Conservation (phyloP, 2,797 vertebrate species). For the Buceros bicornis region DNA sequence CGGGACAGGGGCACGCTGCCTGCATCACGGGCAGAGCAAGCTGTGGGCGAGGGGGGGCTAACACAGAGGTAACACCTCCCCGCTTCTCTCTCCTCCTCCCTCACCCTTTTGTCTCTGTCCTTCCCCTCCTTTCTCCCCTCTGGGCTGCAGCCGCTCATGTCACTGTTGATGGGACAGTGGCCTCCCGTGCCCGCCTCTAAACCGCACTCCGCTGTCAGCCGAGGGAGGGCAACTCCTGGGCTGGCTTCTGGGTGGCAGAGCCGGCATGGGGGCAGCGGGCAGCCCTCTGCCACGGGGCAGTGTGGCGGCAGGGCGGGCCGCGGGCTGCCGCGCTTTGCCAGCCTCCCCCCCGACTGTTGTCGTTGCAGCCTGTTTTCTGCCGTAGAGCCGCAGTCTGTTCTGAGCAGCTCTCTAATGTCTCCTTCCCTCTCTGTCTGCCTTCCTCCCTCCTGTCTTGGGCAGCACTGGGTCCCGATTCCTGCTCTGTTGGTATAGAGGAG, state of each 20-base stretch:
- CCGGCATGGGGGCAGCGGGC: fast-evolving
- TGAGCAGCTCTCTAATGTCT: slow-evolving; percentile 71
- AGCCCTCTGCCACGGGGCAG: fast-evolving
- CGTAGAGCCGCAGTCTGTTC: background rate
- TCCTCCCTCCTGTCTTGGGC: slow-evolving; percentile 80
- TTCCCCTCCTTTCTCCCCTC: slow-evolving; percentile 36
- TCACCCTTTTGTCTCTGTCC: slow-evolving; percentile 69
- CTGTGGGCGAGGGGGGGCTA: background rate
- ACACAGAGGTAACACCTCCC: background rate
- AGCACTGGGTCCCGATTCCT: slow-evolving; percentile 94
- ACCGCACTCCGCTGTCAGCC: background rate
- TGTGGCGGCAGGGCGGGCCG: fast-evolving
- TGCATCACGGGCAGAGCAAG: background rate
- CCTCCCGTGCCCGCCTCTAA: background rate
- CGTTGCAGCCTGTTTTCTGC: background rate
- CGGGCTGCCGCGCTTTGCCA: fast-evolving
- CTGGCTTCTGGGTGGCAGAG: background rate
- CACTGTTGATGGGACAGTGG: background rate
- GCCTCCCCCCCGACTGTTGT: background rate
- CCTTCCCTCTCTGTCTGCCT: slow-evolving; percentile 81
- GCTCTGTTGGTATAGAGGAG: slow-evolving; percentile 96
- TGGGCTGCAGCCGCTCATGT: background rate
- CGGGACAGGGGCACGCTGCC: fast-evolving
- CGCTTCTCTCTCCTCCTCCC: slow-evolving; percentile 63
- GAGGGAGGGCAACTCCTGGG: background rate